phyloP scores from a whole-genome alignment of 2,113 vertebrate species.

The Triplophysa tibetana region DNA sequence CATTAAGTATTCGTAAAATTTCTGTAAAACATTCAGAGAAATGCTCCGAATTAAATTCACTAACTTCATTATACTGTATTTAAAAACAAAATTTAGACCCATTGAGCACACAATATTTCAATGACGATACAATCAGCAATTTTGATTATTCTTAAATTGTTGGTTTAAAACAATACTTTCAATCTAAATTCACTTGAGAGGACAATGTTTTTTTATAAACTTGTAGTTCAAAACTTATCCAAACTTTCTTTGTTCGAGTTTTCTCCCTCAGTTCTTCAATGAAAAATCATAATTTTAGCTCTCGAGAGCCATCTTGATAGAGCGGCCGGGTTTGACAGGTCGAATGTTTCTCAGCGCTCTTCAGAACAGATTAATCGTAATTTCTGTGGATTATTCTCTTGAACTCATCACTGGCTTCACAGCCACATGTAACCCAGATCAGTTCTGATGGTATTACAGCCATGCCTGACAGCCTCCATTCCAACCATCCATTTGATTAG shows the following conservation, averaged over 20 bases:
- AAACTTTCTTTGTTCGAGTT: conserved; percentile 23
- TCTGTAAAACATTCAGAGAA: too few relatives aligned
- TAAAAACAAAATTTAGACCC: too few relatives aligned
- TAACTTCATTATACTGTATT: too few relatives aligned
- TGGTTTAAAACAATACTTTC: too few relatives aligned
- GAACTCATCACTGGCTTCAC: conserved; percentile 74
- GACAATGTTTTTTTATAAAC: too few relatives aligned
- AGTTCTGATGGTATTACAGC: conserved; percentile 58
- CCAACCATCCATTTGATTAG: conserved; percentile 60
- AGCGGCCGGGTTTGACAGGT: conserved; percentile 56
- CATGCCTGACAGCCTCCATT: conserved; percentile 61
- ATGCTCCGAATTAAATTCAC: too few relatives aligned
- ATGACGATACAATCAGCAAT: too few relatives aligned
- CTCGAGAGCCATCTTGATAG: conserved; percentile 60
- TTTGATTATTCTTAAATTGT: too few relatives aligned
- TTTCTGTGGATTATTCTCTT: conserved; percentile 68
- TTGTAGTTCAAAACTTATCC: background rate
- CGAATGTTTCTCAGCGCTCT: conserved; percentile 67
- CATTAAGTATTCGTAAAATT: too few relatives aligned
- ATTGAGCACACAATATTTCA: too few relatives aligned
- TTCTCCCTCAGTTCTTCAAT: conserved; percentile 47
- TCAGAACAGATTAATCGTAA: conserved; percentile 63
- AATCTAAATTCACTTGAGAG: too few relatives aligned
- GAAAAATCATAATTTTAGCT: conserved; percentile 61
- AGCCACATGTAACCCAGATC: conserved; percentile 68